Evolutionary conservation across 2,888 invertebrate species (phyloP).

Genomic region (Aporophyla nigra): DNA sequence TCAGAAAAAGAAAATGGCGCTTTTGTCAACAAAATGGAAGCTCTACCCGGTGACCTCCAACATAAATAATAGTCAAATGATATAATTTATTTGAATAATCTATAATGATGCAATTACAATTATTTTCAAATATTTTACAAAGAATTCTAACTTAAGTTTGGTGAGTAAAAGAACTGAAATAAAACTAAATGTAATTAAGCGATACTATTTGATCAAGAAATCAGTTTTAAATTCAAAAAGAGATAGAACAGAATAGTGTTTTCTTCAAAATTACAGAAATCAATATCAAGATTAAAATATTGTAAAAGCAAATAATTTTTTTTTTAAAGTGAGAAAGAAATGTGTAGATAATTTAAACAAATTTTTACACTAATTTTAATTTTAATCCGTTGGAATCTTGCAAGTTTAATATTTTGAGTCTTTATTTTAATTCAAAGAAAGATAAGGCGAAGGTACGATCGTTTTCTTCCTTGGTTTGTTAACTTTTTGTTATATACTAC

Average conservation of each 20-base stretch:
- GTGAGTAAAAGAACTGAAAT: background rate
- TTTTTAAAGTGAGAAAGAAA: background rate
- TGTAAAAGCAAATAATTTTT: too few species aligned
- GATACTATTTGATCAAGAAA: slow-evolving; percentile 49
- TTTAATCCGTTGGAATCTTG: background rate
- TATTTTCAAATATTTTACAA: slow-evolving; percentile 8
- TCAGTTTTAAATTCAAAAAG: slow-evolving; percentile 56
- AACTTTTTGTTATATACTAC: background rate
- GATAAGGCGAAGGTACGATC: background rate
- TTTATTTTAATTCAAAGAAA: background rate
- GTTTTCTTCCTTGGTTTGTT: slow-evolving; percentile 8
- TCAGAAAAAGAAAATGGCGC: slow-evolving; percentile 74
- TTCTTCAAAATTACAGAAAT: slow-evolving; percentile 16
- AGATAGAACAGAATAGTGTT: slow-evolving; percentile 36
- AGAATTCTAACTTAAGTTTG: slow-evolving; percentile 8
- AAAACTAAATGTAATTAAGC: background rate
- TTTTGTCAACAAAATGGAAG: slow-evolving; percentile 78
- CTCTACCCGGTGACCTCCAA: slow-evolving; percentile 67
- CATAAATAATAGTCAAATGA: slow-evolving; percentile 46
- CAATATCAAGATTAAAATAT: background rate
- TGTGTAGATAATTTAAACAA: background rate
- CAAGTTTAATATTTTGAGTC: background rate
- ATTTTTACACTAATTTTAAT: background rate
- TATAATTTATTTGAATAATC: background rate
- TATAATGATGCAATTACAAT: background rate